phyloP scores from a whole-genome alignment of 1,140 invertebrate species.

The Trichonephila clavipes region DNA sequence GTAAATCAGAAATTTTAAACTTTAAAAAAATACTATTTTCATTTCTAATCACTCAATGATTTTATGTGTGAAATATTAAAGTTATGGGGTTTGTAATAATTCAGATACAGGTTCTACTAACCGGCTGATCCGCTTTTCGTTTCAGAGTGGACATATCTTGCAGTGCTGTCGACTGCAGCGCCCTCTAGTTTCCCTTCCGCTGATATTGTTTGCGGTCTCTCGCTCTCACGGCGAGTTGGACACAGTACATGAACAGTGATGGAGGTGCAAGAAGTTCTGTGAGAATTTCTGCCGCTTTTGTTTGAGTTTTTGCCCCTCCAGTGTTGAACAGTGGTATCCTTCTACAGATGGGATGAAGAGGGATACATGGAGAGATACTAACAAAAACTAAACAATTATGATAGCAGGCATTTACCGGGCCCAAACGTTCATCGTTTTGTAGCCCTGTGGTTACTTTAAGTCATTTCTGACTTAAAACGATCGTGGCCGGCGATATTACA shows the following conservation, averaged over 20 bases:
- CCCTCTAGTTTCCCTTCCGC: conserved; percentile 14
- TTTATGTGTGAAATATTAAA: neutral
- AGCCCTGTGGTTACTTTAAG: conserved; percentile 69
- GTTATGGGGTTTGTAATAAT: neutral
- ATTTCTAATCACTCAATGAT: neutral
- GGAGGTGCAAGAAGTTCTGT: conserved; percentile 59
- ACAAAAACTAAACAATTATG: conserved; percentile 53
- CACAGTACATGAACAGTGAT: conserved; percentile 34
- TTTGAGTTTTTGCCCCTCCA: neutral
- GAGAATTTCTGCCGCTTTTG: conserved; percentile 42
- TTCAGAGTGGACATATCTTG: conserved; percentile 66
- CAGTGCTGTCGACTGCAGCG: conserved; percentile 47
- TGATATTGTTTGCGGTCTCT: conserved; percentile 61
- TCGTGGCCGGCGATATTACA: conserved; percentile 42
- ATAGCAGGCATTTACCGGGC: conserved; percentile 7
- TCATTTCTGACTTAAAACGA: conserved; percentile 53
- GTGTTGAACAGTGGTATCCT: conserved; percentile 17
- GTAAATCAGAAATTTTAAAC: neutral
- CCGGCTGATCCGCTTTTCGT: conserved; percentile 28
- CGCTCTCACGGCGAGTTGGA: conserved; percentile 48
- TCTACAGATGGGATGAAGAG: conserved; percentile 71
- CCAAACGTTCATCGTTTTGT: conserved; percentile 51
- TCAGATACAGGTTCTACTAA: neutral
- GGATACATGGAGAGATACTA: conserved; percentile 17
- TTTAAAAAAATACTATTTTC: neutral